phyloP scores from a whole-genome alignment of 2,888 invertebrate species.

The Blastobasis lacticolella region DNA sequence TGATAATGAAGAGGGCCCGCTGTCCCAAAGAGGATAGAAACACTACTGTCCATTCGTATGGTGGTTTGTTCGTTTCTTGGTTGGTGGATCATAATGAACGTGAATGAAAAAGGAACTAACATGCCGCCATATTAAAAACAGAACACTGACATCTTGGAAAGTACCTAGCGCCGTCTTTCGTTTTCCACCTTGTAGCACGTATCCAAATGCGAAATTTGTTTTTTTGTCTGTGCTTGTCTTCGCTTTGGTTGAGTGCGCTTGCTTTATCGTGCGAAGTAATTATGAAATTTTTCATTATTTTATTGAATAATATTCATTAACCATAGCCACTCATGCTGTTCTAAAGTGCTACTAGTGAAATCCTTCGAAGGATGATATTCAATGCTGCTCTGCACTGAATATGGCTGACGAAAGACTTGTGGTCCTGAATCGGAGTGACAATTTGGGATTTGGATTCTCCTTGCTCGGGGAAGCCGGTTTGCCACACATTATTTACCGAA shows the following conservation, averaged over 20 bases:
- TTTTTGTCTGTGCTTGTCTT: slow-evolving; percentile 35
- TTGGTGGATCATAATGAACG: too few species aligned
- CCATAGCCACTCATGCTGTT: slow-evolving; percentile 36
- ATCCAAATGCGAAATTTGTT: neutral
- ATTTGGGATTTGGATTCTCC: slow-evolving; percentile 93
- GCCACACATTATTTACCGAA: slow-evolving; percentile 95
- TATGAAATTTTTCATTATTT: slow-evolving; percentile 49
- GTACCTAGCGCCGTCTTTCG: too few species aligned
- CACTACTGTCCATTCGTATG: too few species aligned
- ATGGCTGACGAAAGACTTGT: slow-evolving; percentile 94
- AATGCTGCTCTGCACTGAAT: slow-evolving; percentile 72
- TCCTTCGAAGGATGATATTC: slow-evolving; percentile 53
- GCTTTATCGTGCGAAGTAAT: slow-evolving; percentile 53
- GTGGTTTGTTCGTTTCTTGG: too few species aligned
- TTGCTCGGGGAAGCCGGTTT: slow-evolving; percentile 92
- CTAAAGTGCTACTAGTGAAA: slow-evolving; percentile 49
- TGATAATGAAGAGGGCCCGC: too few species aligned
- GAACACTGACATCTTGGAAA: too few species aligned
- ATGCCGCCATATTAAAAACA: too few species aligned
- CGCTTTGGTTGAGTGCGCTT: slow-evolving; percentile 68
- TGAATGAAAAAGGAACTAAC: too few species aligned
- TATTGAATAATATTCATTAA: slow-evolving; percentile 33
- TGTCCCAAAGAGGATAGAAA: too few species aligned
- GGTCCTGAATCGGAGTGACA: slow-evolving; percentile 89
- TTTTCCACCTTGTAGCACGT: too few species aligned